Evolutionary conservation across 1,140 invertebrate species (phyloP), one percentile per base, ranked within the genome.

Genomic region (Manduca sexta): DNA sequence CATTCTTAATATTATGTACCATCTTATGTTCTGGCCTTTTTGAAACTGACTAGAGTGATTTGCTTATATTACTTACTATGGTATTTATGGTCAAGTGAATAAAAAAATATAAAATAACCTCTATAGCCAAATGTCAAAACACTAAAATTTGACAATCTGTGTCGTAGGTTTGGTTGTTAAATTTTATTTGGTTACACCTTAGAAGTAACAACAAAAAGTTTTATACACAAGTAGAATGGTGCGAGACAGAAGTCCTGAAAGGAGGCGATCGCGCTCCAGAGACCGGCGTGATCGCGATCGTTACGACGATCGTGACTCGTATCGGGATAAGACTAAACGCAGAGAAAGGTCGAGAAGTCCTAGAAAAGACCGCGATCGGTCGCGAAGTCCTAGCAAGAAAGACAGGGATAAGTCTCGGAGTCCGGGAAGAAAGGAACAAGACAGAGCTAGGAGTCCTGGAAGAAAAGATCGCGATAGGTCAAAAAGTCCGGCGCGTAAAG

Each of bases 251-350:
- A 78, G 68, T 50, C 60, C 65, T 30, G 81, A 84, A 29, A 64
- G 81, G 12, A 67, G 76, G 15, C 57, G 81, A 38, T 84, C 81
- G 11, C 70, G 78, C 13, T 84, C 81, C 6, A 64, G 77, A 42
- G 78, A 84, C 44, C 64, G 77, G 29, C 68, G 72, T 8, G 76
- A 82, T 4, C 58, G 74, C 50, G 78, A 84, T 45, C 75, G 81
- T 3, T 54, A 81, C 43, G 81, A 84, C 35, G 81, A 84, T 13
- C 70, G 81, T 0, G 81, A 84, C 4, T 59, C 56, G 8, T 63
- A 83, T 50, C 73, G 75, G 26, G 81, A 84, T 17, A 84, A 82
- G 64, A 30, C 35, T 12, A 84, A 83, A 45, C 69, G 78, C n/a
- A 64, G 75, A 29, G 75, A 76, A 31, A 52, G 74, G 30, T 75